Percentiles rank a stretch among this genome's conserved stretches.
phyloP scores from a whole-genome alignment of 2,888 invertebrate species.

The Lasius fuliginosus region DNA sequence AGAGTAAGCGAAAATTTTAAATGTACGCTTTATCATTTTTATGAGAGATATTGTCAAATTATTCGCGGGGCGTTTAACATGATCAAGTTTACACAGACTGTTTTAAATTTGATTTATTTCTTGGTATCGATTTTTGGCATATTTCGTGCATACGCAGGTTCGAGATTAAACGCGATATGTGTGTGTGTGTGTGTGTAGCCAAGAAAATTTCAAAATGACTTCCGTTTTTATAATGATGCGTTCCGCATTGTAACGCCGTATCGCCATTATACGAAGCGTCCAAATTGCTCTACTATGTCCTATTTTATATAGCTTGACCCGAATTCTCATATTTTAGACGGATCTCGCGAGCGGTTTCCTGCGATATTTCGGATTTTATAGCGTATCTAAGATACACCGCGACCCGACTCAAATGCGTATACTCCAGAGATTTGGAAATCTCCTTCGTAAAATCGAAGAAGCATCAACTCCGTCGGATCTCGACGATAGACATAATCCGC shows the following conservation, averaged over 20 bases:
- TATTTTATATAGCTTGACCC: slow-evolving; percentile 21
- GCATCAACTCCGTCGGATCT: slow-evolving; percentile 20
- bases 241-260: not conserved
- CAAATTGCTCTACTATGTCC: slow-evolving; percentile 7
- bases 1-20: not conserved
- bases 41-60: not conserved
- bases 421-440: slow-evolving; percentile 50
- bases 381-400: slow-evolving; percentile 12
- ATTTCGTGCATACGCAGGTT: not conserved
- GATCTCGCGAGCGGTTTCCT: slow-evolving; percentile 29
- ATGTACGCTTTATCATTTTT: slow-evolving; percentile 1
- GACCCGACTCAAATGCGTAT: slow-evolving; percentile 32
- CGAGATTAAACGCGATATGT: not conserved
- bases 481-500: slow-evolving; percentile 47
- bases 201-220: not conserved
- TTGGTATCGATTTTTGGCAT: not conserved
- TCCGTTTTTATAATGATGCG: not conserved
- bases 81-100: not conserved
- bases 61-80: not conserved
- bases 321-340: slow-evolving; percentile 36
- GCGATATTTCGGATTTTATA: slow-evolving; percentile 40
- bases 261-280: not conserved
- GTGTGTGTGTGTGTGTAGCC: not conserved
- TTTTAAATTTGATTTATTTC: not conserved
- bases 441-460: slow-evolving; percentile 47